Evolutionary conservation across 2,888 invertebrate species (phyloP).

Genomic region (Morinoia aosen): DNA sequence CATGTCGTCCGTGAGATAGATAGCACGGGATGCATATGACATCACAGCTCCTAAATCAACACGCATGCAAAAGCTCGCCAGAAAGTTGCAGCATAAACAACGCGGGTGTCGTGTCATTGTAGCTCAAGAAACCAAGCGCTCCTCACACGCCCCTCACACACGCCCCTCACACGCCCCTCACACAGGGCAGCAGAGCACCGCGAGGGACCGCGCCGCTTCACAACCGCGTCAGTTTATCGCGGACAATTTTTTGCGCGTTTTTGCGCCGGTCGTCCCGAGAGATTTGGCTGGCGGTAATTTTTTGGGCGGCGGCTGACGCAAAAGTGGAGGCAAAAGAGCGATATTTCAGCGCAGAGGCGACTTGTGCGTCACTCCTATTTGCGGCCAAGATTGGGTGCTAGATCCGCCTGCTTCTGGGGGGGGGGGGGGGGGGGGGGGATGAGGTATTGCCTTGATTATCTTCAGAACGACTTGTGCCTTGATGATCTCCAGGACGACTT

Average conservation of each 20-base stretch:
- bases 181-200: neutral
- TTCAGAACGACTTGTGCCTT: no score
- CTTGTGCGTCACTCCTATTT: slow-evolving; percentile 15
- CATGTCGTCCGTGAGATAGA: no score
- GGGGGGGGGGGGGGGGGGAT: neutral
- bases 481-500: neutral
- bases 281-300: slow-evolving; percentile 21
- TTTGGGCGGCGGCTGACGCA: slow-evolving; percentile 28
- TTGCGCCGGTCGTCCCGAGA: neutral
- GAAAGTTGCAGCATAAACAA: neutral
- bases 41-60: neutral
- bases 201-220: neutral
- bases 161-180: neutral
- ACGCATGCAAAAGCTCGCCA: neutral
- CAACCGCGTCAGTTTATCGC: slow-evolving; percentile 39
- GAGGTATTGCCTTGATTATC: neutral
- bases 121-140: neutral
- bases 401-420: no score
- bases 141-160: no score
- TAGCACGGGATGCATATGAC: neutral
- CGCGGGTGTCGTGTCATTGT: neutral
- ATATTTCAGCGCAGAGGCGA: slow-evolving; percentile 41
- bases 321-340: slow-evolving; percentile 45
- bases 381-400: slow-evolving; percentile 15
- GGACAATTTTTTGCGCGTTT: slow-evolving; percentile 6